phyloP scores from a whole-genome alignment of 2,888 invertebrate genomes.

The Syrphus vitripennis region DNA sequence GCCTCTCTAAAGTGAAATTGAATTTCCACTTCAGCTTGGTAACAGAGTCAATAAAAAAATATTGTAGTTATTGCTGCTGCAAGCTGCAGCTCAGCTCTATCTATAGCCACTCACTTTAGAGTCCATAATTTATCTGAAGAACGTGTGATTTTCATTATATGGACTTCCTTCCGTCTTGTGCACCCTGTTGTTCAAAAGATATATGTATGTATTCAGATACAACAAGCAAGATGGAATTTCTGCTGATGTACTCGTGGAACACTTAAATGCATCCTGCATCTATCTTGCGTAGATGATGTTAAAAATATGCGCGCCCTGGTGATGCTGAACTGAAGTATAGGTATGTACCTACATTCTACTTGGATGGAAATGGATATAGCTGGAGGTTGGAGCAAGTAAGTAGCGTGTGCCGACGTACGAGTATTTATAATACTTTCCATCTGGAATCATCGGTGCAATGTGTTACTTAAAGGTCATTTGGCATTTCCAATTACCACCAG shows the following conservation, averaged over 20 bases:
- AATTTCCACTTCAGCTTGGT: constrained; percentile 42
- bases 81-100: constrained; percentile 10
- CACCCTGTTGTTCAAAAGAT: constrained; percentile 13
- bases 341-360: constrained; percentile 19
- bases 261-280: constrained; percentile 63
- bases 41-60: not conserved
- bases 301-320: constrained; percentile 20
- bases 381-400: constrained; percentile 12
- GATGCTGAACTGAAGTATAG: too few relatives aligned
- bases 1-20: constrained; percentile 51
- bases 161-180: constrained; percentile 63
- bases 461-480: constrained; percentile 64
- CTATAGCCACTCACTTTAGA: constrained; percentile 36
- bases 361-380: constrained; percentile 25
- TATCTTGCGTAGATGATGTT: constrained; percentile 20
- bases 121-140: constrained; percentile 56
- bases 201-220: too few relatives aligned
- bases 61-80: constrained; percentile 1
- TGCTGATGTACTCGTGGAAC: constrained; percentile 26
- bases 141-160: constrained; percentile 67
- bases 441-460: constrained; percentile 50
- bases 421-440: constrained; percentile 68
- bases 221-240: constrained; percentile 9
- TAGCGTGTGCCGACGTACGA: constrained; percentile 57
- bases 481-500: constrained; percentile 55